phyloP scores from a whole-genome alignment of 2,113 vertebrate genomes.

The Corythornis vintsioides region DNA sequence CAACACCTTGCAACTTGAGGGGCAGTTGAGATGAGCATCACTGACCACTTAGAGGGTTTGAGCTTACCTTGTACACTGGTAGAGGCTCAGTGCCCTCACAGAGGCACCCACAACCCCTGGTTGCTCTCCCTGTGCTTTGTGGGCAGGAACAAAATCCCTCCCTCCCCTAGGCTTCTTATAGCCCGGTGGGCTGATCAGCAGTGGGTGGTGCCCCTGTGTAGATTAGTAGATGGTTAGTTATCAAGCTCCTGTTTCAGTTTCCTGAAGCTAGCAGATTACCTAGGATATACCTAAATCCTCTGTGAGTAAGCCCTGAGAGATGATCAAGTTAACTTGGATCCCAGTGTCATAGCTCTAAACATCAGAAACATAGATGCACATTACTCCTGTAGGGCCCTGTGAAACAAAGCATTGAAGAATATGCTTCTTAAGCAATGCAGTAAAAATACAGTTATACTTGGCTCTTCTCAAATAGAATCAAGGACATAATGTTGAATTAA shows the following conservation, averaged over 20 bases:
- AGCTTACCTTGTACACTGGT: no score
- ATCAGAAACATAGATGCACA: fast-evolving
- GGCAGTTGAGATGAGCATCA: no score
- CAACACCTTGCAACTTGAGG: no score
- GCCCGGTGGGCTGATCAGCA: no score
- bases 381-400: neutral
- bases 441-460: neutral
- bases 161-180: no score
- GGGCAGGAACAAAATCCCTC: no score
- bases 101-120: no score
- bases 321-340: neutral
- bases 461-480: neutral
- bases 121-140: no score
- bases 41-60: no score
- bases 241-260: neutral
- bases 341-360: neutral
- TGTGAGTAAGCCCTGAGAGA: neutral
- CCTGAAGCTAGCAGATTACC: neutral
- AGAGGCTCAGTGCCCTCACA: no score
- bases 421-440: neutral
- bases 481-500: neutral
- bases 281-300: neutral
- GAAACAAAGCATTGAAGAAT: neutral
- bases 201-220: no score
- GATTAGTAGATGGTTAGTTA: no score